phyloP scores from a whole-genome alignment of 2,797 vertebrate species.

The Phrynocephalus vlangalii region DNA sequence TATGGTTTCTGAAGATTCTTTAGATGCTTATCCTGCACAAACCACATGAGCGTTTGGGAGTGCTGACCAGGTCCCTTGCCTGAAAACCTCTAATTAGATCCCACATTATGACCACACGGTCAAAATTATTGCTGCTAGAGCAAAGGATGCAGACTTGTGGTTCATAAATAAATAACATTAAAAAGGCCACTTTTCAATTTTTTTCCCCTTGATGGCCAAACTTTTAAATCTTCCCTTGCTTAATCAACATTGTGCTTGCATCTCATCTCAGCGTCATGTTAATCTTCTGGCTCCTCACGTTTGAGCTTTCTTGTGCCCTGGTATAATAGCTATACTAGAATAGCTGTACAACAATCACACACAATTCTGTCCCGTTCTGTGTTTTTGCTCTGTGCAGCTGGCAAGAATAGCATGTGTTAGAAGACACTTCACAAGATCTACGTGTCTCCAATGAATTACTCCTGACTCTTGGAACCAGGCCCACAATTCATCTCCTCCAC shows the following conservation, averaged over 20 bases:
- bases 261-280: slow-evolving; percentile 19
- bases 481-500: neutral
- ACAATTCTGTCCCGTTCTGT: neutral
- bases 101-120: slow-evolving; percentile 60
- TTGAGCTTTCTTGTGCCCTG: slow-evolving; percentile 10
- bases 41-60: slow-evolving; percentile 43
- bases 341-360: neutral
- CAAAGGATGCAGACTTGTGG: slow-evolving; percentile 53
- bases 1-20: slow-evolving; percentile 46
- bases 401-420: neutral
- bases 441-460: neutral
- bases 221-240: slow-evolving; percentile 47
- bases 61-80: slow-evolving; percentile 52
- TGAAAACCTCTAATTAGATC: slow-evolving; percentile 56
- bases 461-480: neutral
- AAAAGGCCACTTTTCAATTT: slow-evolving; percentile 52
- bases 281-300: slow-evolving; percentile 12
- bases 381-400: neutral
- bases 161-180: slow-evolving; percentile 55
- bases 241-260: slow-evolving; percentile 41
- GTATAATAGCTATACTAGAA: slow-evolving; percentile 10
- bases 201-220: slow-evolving; percentile 8
- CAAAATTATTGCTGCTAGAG: slow-evolving; percentile 54
- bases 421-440: neutral
- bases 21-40: slow-evolving; percentile 39